Evolutionary conservation across 2,888 invertebrate genomes (phyloP).

Genomic region (Meandrusa payeni): DNA sequence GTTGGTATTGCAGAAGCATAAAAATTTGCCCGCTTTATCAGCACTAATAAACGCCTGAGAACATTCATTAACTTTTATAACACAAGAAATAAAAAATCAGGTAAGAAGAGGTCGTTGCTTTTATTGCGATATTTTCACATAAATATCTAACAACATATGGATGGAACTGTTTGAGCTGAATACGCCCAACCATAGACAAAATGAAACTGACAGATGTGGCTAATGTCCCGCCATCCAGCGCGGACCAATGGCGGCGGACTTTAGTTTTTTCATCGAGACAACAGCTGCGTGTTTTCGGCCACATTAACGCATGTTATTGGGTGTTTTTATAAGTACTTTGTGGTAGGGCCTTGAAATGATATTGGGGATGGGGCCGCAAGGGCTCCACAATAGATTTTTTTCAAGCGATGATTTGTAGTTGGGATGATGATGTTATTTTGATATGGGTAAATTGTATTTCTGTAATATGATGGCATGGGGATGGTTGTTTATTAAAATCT

Average conservation of each 20-base stretch:
- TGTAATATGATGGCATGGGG: constrained; percentile 34
- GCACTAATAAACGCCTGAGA: constrained; percentile 3
- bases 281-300: constrained; percentile 63
- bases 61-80: constrained; percentile 15
- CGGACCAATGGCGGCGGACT: constrained; percentile 53
- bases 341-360: constrained; percentile 33
- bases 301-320: constrained; percentile 68
- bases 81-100: constrained; percentile 20
- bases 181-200: constrained; percentile 50
- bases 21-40: no score
- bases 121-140: constrained; percentile 29
- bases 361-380: constrained; percentile 34
- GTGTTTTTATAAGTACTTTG: constrained; percentile 61
- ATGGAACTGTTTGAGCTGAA: constrained; percentile 14
- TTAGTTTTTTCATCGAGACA: constrained; percentile 54
- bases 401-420: constrained; percentile 34
- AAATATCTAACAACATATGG: constrained; percentile 31
- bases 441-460: constrained; percentile 46
- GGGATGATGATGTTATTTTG: constrained; percentile 37
- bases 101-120: constrained; percentile 13
- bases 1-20: no score
- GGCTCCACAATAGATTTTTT: constrained; percentile 41
- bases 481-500: constrained; percentile 31
- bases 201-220: constrained; percentile 65
- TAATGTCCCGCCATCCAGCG: constrained; percentile 60